Evolutionary conservation across 2,888 invertebrate species (phyloP).

Genomic region (Apodemia zela): DNA sequence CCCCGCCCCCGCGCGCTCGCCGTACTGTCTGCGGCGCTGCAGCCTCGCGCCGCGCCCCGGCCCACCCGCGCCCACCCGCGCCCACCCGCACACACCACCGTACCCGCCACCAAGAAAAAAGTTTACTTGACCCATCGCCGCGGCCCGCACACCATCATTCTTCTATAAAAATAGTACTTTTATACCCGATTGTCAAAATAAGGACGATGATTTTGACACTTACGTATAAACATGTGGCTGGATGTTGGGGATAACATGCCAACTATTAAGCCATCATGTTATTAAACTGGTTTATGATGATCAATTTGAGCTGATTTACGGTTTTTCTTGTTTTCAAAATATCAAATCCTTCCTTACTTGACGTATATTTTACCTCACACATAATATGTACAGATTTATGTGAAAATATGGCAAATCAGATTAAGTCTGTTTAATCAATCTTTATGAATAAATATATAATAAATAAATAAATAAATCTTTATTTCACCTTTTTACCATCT

Average conservation of each 20-base stretch:
- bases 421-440: too few relatives aligned
- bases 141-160: slow-evolving; percentile 8
- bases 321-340: too few relatives aligned
- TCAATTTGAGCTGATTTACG: too few relatives aligned
- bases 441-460: too few relatives aligned
- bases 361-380: too few relatives aligned
- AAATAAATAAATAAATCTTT: too few relatives aligned
- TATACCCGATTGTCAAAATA: not conserved
- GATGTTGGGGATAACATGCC: not conserved
- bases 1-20: slow-evolving; percentile 54
- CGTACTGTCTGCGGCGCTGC: slow-evolving; percentile 68
- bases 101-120: slow-evolving; percentile 35
- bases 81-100: slow-evolving; percentile 35
- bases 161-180: not conserved
- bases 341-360: too few relatives aligned
- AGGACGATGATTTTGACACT: not conserved
- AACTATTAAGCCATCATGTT: not conserved
- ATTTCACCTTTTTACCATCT: too few relatives aligned
- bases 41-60: slow-evolving; percentile 56
- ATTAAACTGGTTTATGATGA: too few relatives aligned
- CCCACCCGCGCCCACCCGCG: slow-evolving; percentile 36
- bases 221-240: not conserved
- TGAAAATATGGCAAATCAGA: too few relatives aligned
- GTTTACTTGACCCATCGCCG: slow-evolving; percentile 32
- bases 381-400: too few relatives aligned